A percentile compares a stretch with the other conserved stretches of the same genome.
These are phyloP conservation scores for Simalia tracyae DNA, from an alignment of 2,797 vertebrate species.

Conservation along the genomic window DNA sequence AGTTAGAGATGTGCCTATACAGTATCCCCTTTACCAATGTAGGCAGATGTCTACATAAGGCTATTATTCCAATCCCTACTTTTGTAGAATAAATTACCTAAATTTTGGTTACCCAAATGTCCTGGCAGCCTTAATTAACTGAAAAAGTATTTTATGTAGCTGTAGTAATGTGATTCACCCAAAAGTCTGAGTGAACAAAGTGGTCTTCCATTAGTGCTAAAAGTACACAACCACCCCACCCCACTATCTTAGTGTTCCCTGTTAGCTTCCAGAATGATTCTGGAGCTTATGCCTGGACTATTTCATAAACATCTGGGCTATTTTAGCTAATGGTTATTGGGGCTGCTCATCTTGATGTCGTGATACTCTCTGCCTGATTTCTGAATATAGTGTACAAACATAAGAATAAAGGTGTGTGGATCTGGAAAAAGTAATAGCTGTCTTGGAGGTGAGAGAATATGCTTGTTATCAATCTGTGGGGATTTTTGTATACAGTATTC, in stretches of 20 bases:
- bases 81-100: neutral
- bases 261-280: neutral
- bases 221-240: neutral
- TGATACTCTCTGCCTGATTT: neutral
- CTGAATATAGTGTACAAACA: neutral
- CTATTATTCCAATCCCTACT: neutral
- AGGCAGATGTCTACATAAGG: neutral
- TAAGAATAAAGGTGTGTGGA: neutral
- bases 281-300: neutral
- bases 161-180: neutral
- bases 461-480: neutral
- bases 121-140: neutral
- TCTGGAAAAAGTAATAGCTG: neutral
- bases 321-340: neutral
- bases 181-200: neutral
- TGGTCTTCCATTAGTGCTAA: neutral
- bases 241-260: neutral
- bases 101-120: neutral
- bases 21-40: neutral
- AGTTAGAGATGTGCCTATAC: neutral
- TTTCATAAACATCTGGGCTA: neutral
- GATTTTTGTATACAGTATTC: neutral
- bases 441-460: neutral
- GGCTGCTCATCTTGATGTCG: neutral
- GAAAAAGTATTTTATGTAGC: neutral